Evolutionary conservation across 2,113 vertebrate species (phyloP), one percentile per base, ranked within the genome.

Genomic region (Candoia aspera): DNA sequence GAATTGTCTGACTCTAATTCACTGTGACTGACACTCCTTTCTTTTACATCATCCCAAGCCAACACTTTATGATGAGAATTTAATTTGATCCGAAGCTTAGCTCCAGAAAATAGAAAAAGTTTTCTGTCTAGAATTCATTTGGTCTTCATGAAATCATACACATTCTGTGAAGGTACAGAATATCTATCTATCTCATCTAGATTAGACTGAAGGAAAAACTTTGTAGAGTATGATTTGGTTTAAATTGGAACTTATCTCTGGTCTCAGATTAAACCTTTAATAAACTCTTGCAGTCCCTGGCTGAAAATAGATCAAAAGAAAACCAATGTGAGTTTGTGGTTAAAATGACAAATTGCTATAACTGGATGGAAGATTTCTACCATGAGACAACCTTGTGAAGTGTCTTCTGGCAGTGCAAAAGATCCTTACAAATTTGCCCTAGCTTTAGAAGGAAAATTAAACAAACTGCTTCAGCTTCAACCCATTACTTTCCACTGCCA

Each of bases 401-500:
- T 23, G 59, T 17, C 8, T 46, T 29, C 26, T 88, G 17, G 17
- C 26, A 86, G 53, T 42, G 26, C 5, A 15, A 60, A 26, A 26
- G 3, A 42, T 49, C 2, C 19, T 86, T 54, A 33, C 8, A 37
- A 73, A 26, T 10, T 79, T 57, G 26, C 62, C 33, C 24, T 19
- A 46, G 58, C 3, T 46, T 86, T 42, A 21, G 21, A 83, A 58
- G 58, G 49, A 83, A 10, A 57, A 73, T 73, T 11, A 87, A 83
- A 46, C 58, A 19, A 58, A 33, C 26, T 88, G 8, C 37, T 92
- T 92, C 55, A 33, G 68, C 26, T 60, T 37, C 55, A n/a, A 59
- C 6, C 55, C 37, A 59, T 46, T 11, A n/a, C n/a, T 42, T 59
- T 93, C 91, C 60, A 92, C 94, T 96, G 94, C 95, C 96, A 95